Conservation (phyloP, 2,888 invertebrate species). For the Himalopsyche tibetana region DNA sequence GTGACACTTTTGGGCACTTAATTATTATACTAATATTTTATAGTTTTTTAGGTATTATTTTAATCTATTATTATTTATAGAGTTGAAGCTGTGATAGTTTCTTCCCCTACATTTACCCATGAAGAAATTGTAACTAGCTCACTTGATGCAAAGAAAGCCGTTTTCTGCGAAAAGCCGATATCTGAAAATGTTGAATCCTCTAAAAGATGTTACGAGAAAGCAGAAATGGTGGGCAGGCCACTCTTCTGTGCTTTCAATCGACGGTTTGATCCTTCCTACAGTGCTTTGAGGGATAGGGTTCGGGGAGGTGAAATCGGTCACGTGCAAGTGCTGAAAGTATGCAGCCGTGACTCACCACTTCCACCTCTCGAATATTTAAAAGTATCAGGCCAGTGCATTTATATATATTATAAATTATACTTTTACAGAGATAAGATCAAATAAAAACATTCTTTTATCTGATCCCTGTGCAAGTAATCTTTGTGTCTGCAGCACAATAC, state of each 20-base stretch:
- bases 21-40: too few relatives aligned
- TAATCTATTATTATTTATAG: conserved; percentile 68
- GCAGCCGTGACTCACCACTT: conserved; percentile 81
- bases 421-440: too few relatives aligned
- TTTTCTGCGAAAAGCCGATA: conserved; percentile 84
- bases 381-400: conserved; percentile 73
- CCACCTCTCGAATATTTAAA: conserved; percentile 80
- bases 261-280: conserved; percentile 81
- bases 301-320: conserved; percentile 79
- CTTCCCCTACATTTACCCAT: conserved; percentile 79
- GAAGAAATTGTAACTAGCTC: conserved; percentile 76
- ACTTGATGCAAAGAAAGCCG: conserved; percentile 78
- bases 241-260: conserved; percentile 82
- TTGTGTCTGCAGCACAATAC: too few relatives aligned
- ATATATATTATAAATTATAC: neutral
- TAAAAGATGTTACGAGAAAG: conserved; percentile 78
- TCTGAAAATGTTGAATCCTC: conserved; percentile 77
- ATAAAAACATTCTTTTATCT: too few relatives aligned
- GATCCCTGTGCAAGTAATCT: too few relatives aligned
- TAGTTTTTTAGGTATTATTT: neutral
- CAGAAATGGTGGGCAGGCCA: conserved; percentile 75
- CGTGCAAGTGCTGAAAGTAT: conserved; percentile 80
- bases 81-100: conserved; percentile 76
- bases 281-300: conserved; percentile 74
- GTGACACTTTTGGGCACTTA: neutral